A percentile compares a stretch with the other conserved stretches of the same genome.
These are phyloP conservation scores for Belgica antarctica DNA, from an alignment of 2,888 invertebrate genomes.

Conservation along the genomic window DNA sequence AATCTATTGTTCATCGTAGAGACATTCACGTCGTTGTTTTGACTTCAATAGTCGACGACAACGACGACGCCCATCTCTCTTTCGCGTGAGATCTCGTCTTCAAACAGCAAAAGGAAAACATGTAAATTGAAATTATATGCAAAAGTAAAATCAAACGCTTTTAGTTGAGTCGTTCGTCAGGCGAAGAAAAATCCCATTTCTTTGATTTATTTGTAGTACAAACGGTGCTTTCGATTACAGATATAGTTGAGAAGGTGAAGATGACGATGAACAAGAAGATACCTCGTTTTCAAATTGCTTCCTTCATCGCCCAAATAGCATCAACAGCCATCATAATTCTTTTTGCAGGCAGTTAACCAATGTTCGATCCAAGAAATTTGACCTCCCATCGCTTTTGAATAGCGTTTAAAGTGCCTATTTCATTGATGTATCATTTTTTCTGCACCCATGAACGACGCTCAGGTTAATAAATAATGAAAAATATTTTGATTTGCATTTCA, in stretches of 20 bases:
- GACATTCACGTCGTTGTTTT: conserved; percentile 4
- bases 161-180: background rate
- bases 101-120: too few relatives aligned
- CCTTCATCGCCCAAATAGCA: conserved; percentile 41
- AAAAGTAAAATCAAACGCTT: background rate
- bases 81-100: background rate
- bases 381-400: conserved; percentile 42
- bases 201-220: conserved; percentile 27
- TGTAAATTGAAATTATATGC: conserved; percentile 30
- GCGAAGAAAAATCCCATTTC: background rate
- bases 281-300: conserved; percentile 24
- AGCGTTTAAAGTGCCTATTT: conserved; percentile 25
- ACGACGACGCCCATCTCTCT: conserved; percentile 20
- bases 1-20: conserved; percentile 30
- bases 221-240: conserved; percentile 26
- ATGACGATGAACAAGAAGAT: background rate
- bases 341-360: conserved; percentile 10
- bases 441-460: background rate
- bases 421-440: background rate
- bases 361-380: conserved; percentile 12
- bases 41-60: background rate
- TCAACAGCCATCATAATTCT: conserved; percentile 32
- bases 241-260: conserved; percentile 20
- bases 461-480: background rate
- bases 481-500: conserved; percentile 43